Percentiles rank a stretch among this genome's conserved stretches.
phyloP scores from a whole-genome alignment of 2,888 invertebrate species.

The Cylindroiulus punctatus region DNA sequence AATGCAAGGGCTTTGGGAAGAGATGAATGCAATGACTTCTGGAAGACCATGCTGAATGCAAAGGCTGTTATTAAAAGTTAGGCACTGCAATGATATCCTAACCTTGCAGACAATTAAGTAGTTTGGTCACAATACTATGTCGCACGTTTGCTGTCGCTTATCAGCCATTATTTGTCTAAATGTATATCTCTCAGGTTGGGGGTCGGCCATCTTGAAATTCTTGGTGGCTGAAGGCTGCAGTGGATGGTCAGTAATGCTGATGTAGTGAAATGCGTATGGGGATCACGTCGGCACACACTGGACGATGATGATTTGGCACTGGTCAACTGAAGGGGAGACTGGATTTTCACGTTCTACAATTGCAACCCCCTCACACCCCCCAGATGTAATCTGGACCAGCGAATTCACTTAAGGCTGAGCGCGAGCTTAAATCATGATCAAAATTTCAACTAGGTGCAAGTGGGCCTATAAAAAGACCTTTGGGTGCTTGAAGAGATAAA shows the following conservation, averaged over 20 bases:
- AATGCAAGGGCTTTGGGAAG: too few species aligned
- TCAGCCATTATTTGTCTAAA: not conserved
- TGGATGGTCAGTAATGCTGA: not conserved
- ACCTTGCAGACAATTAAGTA: too few species aligned
- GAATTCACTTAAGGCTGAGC: conserved; percentile 6
- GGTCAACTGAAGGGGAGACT: not conserved
- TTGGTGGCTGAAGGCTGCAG: not conserved
- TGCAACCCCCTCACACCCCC: too few species aligned
- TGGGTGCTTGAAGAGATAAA: conserved; percentile 33
- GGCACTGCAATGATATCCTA: too few species aligned
- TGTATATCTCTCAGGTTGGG: not conserved
- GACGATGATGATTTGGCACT: conserved; percentile 19
- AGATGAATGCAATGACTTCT: too few species aligned
- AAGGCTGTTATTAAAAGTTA: too few species aligned
- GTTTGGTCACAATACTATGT: too few species aligned
- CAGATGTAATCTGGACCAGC: conserved; percentile 28
- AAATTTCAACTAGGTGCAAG: conserved; percentile 34
- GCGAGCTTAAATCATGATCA: not conserved
- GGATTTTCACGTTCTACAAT: conserved; percentile 5
- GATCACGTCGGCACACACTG: conserved; percentile 6
- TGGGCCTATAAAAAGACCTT: not conserved
- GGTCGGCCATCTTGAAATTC: conserved; percentile 6
- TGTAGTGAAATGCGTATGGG: not conserved
- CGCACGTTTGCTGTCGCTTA: too few species aligned
- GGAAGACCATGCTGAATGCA: too few species aligned